Conservation (phyloP, 2,797 vertebrate genomes). For the Tokudaia tokunoshimensis region DNA sequence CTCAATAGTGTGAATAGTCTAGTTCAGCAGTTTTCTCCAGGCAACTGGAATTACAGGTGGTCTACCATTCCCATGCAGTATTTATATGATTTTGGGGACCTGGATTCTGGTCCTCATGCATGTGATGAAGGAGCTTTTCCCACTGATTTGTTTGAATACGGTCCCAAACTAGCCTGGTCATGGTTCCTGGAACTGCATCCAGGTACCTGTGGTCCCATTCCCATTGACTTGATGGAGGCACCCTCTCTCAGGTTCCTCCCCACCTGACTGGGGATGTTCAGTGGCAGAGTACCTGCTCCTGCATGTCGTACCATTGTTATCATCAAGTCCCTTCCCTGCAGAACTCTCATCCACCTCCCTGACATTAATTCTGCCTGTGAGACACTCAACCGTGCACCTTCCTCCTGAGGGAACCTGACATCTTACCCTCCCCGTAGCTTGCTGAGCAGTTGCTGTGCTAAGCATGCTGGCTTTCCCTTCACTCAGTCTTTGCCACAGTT, state of each 20-base stretch:
- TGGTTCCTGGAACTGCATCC: not conserved
- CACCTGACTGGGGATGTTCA: not conserved
- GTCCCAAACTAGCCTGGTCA: not conserved
- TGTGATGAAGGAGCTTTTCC: not conserved
- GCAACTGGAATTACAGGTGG: not conserved
- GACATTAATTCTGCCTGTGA: not conserved
- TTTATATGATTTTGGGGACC: not conserved
- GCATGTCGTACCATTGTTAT: not conserved
- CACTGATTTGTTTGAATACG: not conserved
- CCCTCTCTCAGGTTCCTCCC: not conserved
- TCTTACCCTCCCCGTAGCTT: no score
- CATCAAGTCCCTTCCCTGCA: not conserved
- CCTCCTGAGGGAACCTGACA: not conserved
- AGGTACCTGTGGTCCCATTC: not conserved
- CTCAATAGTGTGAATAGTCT: not conserved
- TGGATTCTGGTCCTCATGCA: not conserved
- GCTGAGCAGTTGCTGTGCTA: fast-evolving
- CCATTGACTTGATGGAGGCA: no score
- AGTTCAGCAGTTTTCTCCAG: not conserved
- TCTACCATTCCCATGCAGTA: fast-evolving
- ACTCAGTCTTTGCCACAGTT: not conserved
- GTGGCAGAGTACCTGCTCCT: not conserved
- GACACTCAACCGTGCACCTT: fast-evolving
- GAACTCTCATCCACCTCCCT: not conserved
- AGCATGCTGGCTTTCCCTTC: no score